Percentiles rank a stretch among this genome's conserved stretches.
Conservation (phyloP, 2,888 invertebrate genomes). For the Penaeus monodon region DNA sequence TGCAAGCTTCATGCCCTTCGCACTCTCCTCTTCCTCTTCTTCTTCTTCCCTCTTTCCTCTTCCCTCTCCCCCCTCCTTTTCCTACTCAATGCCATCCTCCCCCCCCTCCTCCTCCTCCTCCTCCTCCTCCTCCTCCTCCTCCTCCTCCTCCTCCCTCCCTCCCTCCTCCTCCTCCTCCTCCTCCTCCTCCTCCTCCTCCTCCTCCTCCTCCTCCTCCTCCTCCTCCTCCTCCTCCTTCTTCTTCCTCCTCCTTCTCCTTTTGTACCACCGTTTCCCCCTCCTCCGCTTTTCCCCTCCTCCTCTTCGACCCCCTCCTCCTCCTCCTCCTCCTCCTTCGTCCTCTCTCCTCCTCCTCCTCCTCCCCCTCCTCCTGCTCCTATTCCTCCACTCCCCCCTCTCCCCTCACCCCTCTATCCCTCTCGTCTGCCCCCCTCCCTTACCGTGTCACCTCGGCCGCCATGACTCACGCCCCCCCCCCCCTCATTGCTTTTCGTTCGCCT, state of each 20-base stretch:
- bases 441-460: neutral
- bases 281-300: neutral
- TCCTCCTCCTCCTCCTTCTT: neutral
- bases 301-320: no score
- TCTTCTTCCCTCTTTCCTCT: neutral
- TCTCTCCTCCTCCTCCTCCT: no score
- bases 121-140: neutral
- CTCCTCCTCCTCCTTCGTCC: no score
- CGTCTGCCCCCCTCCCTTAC: neutral
- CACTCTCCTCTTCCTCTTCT: neutral
- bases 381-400: no score
- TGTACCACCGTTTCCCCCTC: no score
- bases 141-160: neutral
- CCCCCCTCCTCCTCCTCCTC: neutral
- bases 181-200: neutral
- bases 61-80: neutral
- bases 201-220: neutral
- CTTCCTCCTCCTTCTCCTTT: no score
- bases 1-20: neutral
- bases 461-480: no score
- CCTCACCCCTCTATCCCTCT: no score
- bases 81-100: neutral
- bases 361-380: no score
- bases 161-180: neutral
- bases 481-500: no score